These are phyloP conservation scores for Euwallacea similis DNA, from an alignment of 1,140 invertebrate genomes.

Conservation along the genomic window DNA sequence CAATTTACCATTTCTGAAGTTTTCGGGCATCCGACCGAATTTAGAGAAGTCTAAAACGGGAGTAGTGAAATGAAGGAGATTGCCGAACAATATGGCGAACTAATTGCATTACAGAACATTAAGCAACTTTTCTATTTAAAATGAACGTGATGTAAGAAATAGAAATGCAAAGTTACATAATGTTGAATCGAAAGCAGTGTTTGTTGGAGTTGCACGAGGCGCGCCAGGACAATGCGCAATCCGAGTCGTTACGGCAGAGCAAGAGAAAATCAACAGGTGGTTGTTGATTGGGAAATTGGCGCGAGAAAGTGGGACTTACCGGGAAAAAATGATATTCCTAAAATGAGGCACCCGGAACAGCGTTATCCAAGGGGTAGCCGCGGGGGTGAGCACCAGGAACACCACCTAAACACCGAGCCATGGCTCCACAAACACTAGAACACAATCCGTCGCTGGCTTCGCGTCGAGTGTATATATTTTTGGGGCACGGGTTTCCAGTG, in stretches of 20 bases:
- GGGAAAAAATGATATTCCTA: conserved; percentile 36
- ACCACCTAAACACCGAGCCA: conserved; percentile 47
- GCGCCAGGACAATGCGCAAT: conserved; percentile 46
- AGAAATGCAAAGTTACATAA: conserved; percentile 47
- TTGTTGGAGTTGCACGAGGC: conserved; percentile 44
- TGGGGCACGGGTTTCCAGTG: conserved; percentile 50
- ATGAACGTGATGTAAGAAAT: conserved; percentile 43
- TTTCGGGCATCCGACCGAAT: no score
- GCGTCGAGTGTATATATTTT: conserved; percentile 51
- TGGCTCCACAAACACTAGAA: conserved; percentile 45
- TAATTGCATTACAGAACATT: conserved; percentile 23
- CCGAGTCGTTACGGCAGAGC: conserved; percentile 13
- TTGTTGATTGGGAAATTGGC: conserved; percentile 23
- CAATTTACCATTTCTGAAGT: no score
- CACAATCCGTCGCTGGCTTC: conserved; percentile 39
- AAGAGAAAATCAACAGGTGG: conserved; percentile 42
- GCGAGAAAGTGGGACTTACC: conserved; percentile 35
- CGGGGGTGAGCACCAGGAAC: conserved; percentile 43
- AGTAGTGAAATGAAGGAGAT: neutral
- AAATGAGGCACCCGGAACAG: conserved; percentile 27
- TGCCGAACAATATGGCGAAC: conserved; percentile 21
- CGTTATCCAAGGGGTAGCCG: conserved; percentile 43
- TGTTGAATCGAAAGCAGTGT: conserved; percentile 41
- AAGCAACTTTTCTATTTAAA: conserved; percentile 31
- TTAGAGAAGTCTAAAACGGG: no score